These are phyloP conservation scores for Molothrus aeneus DNA, from an alignment of 2,797 vertebrate species.

Conservation along the genomic window DNA sequence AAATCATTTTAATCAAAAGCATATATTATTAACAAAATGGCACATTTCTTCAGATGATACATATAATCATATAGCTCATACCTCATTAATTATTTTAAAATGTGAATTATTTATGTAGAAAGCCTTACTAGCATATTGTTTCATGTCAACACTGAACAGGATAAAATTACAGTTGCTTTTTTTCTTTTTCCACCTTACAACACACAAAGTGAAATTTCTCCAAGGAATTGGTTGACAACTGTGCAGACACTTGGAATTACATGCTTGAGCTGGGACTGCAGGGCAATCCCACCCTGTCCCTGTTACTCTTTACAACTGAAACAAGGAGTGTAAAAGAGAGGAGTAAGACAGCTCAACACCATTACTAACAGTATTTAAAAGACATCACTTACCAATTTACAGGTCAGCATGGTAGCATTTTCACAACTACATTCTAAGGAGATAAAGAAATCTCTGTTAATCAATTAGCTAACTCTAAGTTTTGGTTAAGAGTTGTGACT, in stretches of 20 bases:
- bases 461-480: neutral
- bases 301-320: neutral
- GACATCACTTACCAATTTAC: conserved; percentile 86
- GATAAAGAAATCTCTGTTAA: neutral
- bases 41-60: neutral
- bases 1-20: neutral
- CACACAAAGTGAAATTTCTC: neutral
- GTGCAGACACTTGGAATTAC: neutral
- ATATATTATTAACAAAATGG: neutral
- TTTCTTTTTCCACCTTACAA: neutral
- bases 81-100: neutral
- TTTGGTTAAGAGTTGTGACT: neutral
- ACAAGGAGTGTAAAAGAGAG: neutral
- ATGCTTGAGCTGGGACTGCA: neutral
- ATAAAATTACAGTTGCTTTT: neutral
- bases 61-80: neutral
- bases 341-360: neutral
- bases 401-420: conserved; percentile 79
- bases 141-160: neutral
- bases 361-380: neutral
- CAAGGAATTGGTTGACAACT: neutral
- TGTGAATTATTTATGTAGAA: neutral
- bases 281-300: neutral
- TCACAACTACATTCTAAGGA: conserved; percentile 91
- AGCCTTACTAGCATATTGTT: neutral